Conservation (phyloP, 2,113 vertebrate species). For the Promerops cafer region DNA sequence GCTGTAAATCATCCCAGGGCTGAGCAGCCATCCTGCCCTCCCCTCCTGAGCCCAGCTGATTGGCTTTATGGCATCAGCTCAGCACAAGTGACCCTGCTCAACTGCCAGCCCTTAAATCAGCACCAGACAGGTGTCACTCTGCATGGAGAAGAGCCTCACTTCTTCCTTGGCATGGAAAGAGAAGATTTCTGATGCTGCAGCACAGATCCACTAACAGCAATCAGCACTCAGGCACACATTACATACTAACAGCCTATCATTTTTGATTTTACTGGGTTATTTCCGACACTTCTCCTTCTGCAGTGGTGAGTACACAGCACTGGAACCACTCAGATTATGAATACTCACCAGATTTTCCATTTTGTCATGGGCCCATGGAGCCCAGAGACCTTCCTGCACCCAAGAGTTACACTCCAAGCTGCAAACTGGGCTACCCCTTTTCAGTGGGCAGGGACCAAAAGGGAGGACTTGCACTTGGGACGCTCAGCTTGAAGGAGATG, state of each 20-base stretch:
- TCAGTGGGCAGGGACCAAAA: neutral
- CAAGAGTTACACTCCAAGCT: neutral
- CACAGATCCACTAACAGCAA: neutral
- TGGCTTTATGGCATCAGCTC: constrained; percentile 25
- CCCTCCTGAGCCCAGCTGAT: neutral
- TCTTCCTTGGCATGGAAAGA: neutral
- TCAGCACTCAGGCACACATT: neutral
- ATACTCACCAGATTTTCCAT: neutral
- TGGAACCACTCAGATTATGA: neutral
- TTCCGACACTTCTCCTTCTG: neutral
- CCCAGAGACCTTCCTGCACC: neutral
- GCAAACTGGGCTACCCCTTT: neutral
- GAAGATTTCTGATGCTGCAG: neutral
- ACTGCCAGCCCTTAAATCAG: constrained; percentile 41
- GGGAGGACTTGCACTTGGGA: neutral
- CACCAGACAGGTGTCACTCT: neutral
- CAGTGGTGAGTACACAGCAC: neutral
- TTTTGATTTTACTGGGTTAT: neutral
- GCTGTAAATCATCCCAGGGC: constrained; percentile 60
- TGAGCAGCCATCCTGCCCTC: neutral
- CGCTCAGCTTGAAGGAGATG: neutral
- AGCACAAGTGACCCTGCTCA: neutral
- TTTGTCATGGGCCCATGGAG: fast-evolving
- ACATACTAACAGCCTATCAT: neutral
- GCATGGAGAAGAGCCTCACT: neutral